Evolutionary conservation across 1,140 invertebrate genomes (phyloP), one percentile per base, ranked within the genome.

Genomic region (Rhyzopertha dominica): DNA sequence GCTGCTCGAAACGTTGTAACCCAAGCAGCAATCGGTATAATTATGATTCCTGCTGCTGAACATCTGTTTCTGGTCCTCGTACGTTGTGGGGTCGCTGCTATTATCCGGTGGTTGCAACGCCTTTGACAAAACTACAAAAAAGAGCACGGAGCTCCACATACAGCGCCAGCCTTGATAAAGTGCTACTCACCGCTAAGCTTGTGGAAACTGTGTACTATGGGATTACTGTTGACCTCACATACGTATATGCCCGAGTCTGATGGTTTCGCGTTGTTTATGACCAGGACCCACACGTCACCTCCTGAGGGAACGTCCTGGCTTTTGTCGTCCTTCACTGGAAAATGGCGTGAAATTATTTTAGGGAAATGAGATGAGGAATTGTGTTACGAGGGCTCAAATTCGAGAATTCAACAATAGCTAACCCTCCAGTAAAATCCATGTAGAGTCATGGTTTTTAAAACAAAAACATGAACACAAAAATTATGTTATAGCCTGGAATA

Each of bases 261-360:
- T 3, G 76, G 62, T 54, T 75, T 79, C 1, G 80, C 75, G 17
- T 74, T 68, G 54, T 80, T 81, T 54, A 90, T 86, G 26, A 83
- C 77, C n/a, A 90, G 71, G 18, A 88, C 84, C 85, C 86, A 90
- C 9, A 88, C 84, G 58, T 88, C 84, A 1, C 84, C 84, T 10
- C 81, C 82, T 74, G 75, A 70, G 0, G 74, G 75, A 59, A 70
- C 66, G 49, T 74, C 48, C 2, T 65, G 62, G 37, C 68, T 66
- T 32, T 76, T 67, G 16, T 66, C 68, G 65, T 58, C 22, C 45
- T 55, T 37, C 26, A 32, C 43, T 54, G 50, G 26, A 57, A 50
- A n/a, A n/a, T n/a, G n/a, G n/a, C n/a, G n/a, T n/a, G n/a, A n/a
- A n/a, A n/a, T n/a, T n/a, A n/a, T n/a, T n/a, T n/a, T n/a, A n/a